Evolutionary conservation across 1,140 invertebrate genomes (phyloP), one percentile per base, ranked within the genome.

Genomic region (Epicauta chinensis): DNA sequence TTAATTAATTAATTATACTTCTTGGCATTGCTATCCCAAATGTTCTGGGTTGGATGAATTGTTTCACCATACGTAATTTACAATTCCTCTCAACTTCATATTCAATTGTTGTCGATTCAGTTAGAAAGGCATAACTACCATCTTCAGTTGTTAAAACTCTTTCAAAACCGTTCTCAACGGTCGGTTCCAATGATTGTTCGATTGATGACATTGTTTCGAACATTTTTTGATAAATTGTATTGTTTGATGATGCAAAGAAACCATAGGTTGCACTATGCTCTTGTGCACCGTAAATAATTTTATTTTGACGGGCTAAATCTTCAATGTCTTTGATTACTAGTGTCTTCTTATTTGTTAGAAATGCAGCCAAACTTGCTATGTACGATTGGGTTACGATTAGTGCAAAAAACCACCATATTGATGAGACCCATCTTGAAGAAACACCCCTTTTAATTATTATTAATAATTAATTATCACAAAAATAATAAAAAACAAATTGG

Each of bases 381-480:
- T 97, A 97, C 0, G 92, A 94, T 3, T 91, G 92, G 9, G 93
- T 88, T 72, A 97, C 92, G 60, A 97, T 96, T 10, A 97, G 75
- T 0, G 89, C 88, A 64, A 96, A 97, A 65, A 96, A 93, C 90
- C 91, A 96, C 91, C 93, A 97, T 76, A 88, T 89, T 0, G 84
- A 86, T 9, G 83, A 81, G 0, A 87, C 80, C 70, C 89, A 81
- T 13, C 90, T 75, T 4, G 88, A 84, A 0, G 82, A 82, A 1
- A 84, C 75, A 5, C 83, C 81, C 62, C 83, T 83, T 13, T 16
- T 13, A 48, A 37, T 53, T 43, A 13, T 15, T 16, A 13, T 38
- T 15, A 38, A 38, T 56, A n/a, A 13, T n/a, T 13, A n/a, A n/a
- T n/a, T 40, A 9, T 2, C 15, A n/a, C 38, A 15, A 58, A n/a